Evolutionary conservation across 2,888 invertebrate species (phyloP).

Genomic region (Catocala fraxini): DNA sequence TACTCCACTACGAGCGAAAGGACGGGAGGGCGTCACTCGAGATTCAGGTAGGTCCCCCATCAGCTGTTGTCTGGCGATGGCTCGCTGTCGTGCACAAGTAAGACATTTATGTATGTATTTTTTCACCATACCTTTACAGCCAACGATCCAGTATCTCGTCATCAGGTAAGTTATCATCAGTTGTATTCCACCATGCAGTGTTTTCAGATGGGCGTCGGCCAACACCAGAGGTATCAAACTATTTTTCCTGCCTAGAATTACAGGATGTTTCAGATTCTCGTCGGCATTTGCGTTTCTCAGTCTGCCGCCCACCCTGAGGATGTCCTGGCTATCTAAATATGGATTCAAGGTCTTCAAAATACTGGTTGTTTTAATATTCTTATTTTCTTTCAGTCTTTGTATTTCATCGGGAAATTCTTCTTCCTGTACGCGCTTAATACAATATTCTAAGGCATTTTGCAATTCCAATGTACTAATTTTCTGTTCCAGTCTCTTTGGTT

Average conservation of each 20-base stretch:
- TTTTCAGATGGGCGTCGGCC: slow-evolving; percentile 37
- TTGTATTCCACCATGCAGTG: slow-evolving; percentile 47
- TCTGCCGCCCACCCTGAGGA: slow-evolving; percentile 51
- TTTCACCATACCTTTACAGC: slow-evolving; percentile 39
- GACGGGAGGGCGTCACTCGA: slow-evolving; percentile 39
- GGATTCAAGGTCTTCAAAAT: slow-evolving; percentile 38
- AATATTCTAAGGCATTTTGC: slow-evolving; percentile 24
- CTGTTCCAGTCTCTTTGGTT: slow-evolving; percentile 7
- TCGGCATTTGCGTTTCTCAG: slow-evolving; percentile 26
- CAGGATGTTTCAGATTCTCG: slow-evolving; percentile 41
- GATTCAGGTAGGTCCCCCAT: slow-evolving; percentile 49
- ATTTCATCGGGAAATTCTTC: slow-evolving; percentile 31
- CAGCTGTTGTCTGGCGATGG: slow-evolving; percentile 31
- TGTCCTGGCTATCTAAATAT: slow-evolving; percentile 32
- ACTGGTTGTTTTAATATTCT: slow-evolving; percentile 27
- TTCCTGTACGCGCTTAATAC: slow-evolving; percentile 33
- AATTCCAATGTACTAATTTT: slow-evolving; percentile 32
- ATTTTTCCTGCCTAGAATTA: slow-evolving; percentile 41
- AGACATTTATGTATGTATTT: slow-evolving; percentile 37
- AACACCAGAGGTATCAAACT: slow-evolving; percentile 40
- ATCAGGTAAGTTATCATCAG: slow-evolving; percentile 43
- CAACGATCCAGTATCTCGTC: slow-evolving; percentile 47
- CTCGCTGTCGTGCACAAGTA: slow-evolving; percentile 38
- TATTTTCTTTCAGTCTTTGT: slow-evolving; percentile 14
- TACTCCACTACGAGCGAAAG: slow-evolving; percentile 42